These are phyloP conservation scores for Morone chrysops DNA, from an alignment of 2,113 vertebrate species.

Conservation along the genomic window DNA sequence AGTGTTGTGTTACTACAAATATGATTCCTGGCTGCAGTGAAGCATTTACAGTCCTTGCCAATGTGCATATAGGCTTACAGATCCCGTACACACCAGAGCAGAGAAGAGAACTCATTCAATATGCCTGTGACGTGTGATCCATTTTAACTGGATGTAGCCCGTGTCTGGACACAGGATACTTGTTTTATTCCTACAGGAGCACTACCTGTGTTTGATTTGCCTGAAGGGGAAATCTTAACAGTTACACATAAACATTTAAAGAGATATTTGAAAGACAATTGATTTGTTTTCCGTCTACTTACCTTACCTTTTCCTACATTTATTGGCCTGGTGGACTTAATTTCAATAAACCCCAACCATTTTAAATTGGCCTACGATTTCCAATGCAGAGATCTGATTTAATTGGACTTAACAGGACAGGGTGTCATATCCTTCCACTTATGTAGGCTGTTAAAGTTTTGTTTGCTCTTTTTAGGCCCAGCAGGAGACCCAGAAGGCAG, in stretches of 20 bases:
- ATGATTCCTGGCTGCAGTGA: neutral
- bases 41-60: neutral
- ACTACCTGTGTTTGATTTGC: neutral
- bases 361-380: too few species aligned
- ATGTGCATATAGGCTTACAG: neutral
- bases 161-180: constrained; percentile 1
- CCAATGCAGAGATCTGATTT: neutral
- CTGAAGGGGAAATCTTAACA: neutral
- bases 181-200: neutral
- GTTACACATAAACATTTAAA: neutral
- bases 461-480: constrained; percentile 86
- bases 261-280: neutral
- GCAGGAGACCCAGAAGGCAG: constrained; percentile 96
- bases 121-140: neutral
- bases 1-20: neutral
- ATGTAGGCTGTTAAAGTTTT: constrained; percentile 26
- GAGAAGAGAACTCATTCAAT: neutral
- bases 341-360: neutral
- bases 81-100: neutral
- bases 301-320: neutral
- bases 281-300: neutral
- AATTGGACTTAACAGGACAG: neutral
- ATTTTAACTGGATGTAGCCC: neutral
- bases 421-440: neutral
- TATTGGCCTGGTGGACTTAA: neutral